Base-by-base conservation (phyloP, 2,113 vertebrate species). In the Gymnocephalus cernua region DNA sequence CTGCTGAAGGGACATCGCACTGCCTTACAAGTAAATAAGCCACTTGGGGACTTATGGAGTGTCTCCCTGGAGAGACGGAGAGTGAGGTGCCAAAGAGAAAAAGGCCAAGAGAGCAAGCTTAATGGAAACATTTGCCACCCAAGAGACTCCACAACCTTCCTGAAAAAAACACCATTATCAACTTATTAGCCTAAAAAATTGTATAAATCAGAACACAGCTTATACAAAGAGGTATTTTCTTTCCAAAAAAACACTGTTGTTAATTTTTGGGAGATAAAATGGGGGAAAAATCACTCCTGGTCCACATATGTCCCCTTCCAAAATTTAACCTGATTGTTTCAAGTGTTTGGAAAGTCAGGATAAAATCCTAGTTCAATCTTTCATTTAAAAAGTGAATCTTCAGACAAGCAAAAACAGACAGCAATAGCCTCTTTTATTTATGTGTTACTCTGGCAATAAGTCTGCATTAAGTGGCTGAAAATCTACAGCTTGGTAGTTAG, bases 21-120 rank as follows among this genome's bases (percentile, higher is more conserved):
- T 10, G 50, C 16, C 82, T 86, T 80, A 84, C 58, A 66, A 87
- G 73, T 82, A 88, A 89, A 92, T 86, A 89, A 85, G 83, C 83
- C 86, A 80, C 89, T 86, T 50, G 79, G 83, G 88, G 81, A 75
- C 62, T 78, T 76, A 38, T 72, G 66, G 71, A 86, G 88, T 62
- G 78, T 23, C 44, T 66, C 85, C 76, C 85, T 14, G 19, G 69
- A 80, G 83, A 68, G 76, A 62, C 11, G 7, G 53, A 67, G 38
- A 77, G 35, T 29, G 71, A 77, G 14, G 74, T 65, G 41, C 8
- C 71, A 84, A 70, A 86, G 77, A 78, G n/a, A 10, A 38, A 32
- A 32, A 86, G 84, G 83, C 81, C 74, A 83, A 80, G 19, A 77
- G 80, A 74, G 82, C 77, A 70, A 12, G 80, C 64, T 75, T 83